Evolutionary conservation across 2,797 vertebrate species (phyloP).

Genomic region (Anguilla marmorata): DNA sequence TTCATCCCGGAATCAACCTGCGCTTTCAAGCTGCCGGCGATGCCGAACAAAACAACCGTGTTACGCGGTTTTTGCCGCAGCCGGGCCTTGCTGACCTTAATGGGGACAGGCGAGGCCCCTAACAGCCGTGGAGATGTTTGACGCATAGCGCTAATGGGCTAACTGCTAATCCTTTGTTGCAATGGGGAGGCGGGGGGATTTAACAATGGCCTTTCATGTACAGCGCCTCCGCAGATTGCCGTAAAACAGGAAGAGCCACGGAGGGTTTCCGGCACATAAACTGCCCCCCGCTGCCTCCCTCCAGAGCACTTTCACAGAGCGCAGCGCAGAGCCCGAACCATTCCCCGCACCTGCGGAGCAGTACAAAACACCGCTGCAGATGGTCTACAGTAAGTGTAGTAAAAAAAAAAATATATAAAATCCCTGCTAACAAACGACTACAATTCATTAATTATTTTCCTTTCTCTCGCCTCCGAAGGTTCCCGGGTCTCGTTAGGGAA

Average conservation of each 20-base stretch:
- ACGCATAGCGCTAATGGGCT: slow-evolving; percentile 8
- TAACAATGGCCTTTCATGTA: not conserved
- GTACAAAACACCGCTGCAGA: not conserved
- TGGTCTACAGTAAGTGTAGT: not conserved
- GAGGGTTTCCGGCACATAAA: not conserved
- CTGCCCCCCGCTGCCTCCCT: not conserved
- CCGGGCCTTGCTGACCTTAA: not conserved
- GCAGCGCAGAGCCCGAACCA: not conserved
- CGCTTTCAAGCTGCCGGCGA: not conserved
- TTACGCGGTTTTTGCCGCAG: not conserved
- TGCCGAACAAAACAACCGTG: not conserved
- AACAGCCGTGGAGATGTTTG: not conserved
- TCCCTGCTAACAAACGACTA: not conserved
- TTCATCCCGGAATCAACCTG: not conserved
- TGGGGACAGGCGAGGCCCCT: not conserved
- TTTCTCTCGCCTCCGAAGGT: not conserved
- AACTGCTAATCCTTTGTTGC: not conserved
- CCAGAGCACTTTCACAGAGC: not conserved
- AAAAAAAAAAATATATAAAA: not conserved
- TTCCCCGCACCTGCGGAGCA: not conserved
- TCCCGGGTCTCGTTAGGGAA: not conserved
- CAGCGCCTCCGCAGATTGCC: not conserved
- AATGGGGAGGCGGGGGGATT: not conserved
- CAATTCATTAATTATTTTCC: not conserved
- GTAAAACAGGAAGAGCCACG: not conserved